These are phyloP conservation scores for Pammene aurita DNA, from an alignment of 2,888 invertebrate species.

Conservation along the genomic window DNA sequence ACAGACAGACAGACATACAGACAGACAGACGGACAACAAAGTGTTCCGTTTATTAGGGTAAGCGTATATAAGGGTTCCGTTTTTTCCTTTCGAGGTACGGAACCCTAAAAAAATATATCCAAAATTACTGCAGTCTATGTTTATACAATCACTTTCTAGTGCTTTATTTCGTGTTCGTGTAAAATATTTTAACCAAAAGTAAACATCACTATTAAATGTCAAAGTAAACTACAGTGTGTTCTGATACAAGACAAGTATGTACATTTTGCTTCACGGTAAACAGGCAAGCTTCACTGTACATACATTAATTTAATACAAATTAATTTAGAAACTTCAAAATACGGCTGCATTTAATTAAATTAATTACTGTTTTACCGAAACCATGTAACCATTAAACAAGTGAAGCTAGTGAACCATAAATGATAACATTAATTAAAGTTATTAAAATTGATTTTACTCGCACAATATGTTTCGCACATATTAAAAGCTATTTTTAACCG, in stretches of 20 bases:
- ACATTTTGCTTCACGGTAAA: background rate
- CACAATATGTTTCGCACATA: background rate
- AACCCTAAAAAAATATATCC: no score
- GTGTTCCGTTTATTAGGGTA: no score
- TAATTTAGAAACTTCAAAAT: constrained; percentile 17
- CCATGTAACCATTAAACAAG: background rate
- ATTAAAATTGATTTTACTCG: constrained; percentile 42
- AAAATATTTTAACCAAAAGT: background rate
- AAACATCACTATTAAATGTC: background rate
- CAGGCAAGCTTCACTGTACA: background rate
- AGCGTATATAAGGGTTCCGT: no score
- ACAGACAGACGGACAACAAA: no score
- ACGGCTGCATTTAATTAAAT: constrained; percentile 1
- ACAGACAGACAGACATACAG: no score
- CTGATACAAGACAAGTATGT: background rate
- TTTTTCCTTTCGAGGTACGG: no score
- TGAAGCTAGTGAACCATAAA: background rate
- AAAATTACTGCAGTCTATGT: no score
- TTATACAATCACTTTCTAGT: no score
- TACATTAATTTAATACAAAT: constrained; percentile 6
- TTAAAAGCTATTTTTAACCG: background rate
- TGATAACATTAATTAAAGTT: background rate
- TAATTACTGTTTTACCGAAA: background rate
- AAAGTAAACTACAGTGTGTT: background rate
- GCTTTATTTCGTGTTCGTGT: no score